phyloP scores from a whole-genome alignment of 2,797 vertebrate species.

The Melanotaenia pygmaea region DNA sequence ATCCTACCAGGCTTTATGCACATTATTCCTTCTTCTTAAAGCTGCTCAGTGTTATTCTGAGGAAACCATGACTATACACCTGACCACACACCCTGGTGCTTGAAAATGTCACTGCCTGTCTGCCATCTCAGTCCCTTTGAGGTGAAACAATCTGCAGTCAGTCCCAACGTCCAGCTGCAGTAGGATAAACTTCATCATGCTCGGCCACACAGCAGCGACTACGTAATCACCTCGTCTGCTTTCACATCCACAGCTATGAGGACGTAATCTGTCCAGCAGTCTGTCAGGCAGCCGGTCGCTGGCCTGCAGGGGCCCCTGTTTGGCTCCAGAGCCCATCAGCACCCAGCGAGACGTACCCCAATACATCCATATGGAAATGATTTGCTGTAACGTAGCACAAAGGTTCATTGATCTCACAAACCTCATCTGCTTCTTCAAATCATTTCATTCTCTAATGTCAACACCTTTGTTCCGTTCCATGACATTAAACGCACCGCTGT shows the following conservation, averaged over 20 bases:
- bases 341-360: conserved; percentile 1
- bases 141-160: conserved; percentile 26
- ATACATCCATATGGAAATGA: conserved; percentile 9
- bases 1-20: background rate
- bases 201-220: conserved; percentile 43
- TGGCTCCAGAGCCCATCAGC: conserved; percentile 4
- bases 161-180: conserved; percentile 57
- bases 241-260: conserved; percentile 62
- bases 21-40: conserved; percentile 3
- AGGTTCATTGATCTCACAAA: conserved; percentile 3
- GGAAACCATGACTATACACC: background rate
- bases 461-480: too few relatives aligned
- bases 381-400: background rate
- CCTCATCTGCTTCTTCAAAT: conserved; percentile 7
- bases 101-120: background rate
- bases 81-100: background rate
- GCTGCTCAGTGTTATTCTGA: background rate
- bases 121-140: background rate
- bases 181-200: conserved; percentile 67
- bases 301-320: background rate
- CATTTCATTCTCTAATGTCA: too few relatives aligned
- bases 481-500: too few relatives aligned
- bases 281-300: conserved; percentile 4
- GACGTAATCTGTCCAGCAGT: conserved; percentile 52
- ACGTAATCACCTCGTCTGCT: conserved; percentile 67